phyloP scores from a whole-genome alignment of 2,888 invertebrate species.

The Steinernema scapterisci region DNA sequence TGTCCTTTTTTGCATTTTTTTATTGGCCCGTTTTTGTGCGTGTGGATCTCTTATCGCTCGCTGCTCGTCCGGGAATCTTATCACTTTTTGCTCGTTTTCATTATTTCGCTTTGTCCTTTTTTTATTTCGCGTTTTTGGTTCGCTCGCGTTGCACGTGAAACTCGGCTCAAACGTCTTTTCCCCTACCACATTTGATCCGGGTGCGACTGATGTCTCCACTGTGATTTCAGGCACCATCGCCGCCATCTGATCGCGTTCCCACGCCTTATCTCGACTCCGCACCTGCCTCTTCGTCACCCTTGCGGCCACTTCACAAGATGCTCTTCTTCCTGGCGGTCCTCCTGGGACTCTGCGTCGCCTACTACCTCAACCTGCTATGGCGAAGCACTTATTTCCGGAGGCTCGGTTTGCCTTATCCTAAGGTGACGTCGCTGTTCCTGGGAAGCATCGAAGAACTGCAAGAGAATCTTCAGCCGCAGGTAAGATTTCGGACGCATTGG shows the following conservation, averaged over 20 bases:
- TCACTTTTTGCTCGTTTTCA: too few species aligned
- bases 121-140: too few species aligned
- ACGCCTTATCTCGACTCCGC: slow-evolving; percentile 19
- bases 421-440: slow-evolving; percentile 8
- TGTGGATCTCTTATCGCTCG: too few species aligned
- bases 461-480: background rate
- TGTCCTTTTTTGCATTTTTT: too few species aligned
- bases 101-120: too few species aligned
- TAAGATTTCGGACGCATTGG: background rate
- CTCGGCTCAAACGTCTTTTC: too few species aligned
- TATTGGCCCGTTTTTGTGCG: too few species aligned
- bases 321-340: slow-evolving; percentile 28
- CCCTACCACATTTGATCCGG: too few species aligned
- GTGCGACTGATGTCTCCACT: too few species aligned
- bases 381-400: slow-evolving; percentile 30
- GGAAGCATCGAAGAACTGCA: slow-evolving; percentile 28
- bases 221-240: too few species aligned
- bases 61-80: too few species aligned
- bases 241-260: slow-evolving; percentile 20
- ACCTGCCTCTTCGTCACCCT: background rate
- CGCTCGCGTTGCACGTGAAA: too few species aligned
- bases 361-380: slow-evolving; percentile 32
- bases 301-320: background rate
- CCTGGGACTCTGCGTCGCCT: slow-evolving; percentile 37
- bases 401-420: slow-evolving; percentile 3